Base-by-base conservation (phyloP, 2,113 vertebrate species). In the Rhineura floridana region DNA sequence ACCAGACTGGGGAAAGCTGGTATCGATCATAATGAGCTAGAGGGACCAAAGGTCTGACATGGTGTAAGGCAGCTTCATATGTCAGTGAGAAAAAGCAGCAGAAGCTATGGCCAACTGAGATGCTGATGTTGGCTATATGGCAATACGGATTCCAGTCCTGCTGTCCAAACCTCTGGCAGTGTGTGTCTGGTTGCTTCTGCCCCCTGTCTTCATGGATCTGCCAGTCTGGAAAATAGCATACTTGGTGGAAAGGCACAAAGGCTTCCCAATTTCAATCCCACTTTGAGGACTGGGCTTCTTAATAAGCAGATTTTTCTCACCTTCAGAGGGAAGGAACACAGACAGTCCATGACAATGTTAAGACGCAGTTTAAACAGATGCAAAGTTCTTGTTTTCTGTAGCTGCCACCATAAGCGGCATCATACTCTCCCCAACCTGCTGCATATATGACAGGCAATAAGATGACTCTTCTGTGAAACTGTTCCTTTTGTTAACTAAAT, bases 401-500 rank as follows among this genome's bases (percentile, higher is more conserved):
- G 80, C 87, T 94, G 93, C 33, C 28, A 87, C 0, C 65, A 4
- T 0, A 23, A 86, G 33, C 77, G 81, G 77, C 9, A 85, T 42
- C 33, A 85, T 87, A 5, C 33, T 11, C 19, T 36, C 46, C 82
- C 65, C n/a, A 69, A 85, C 48, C 86, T 88, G 1, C 19, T 81
- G n/a, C 83, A 65, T 90, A 89, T 94, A 85, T 93, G 82, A 88
- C 87, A 92, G 90, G 65, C 76, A 55, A 88, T 83, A 92, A 94
- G 91, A 94, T 94, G 91, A 89, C 73, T 93, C 92, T 91, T 97
- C 93, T 92, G 90, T 93, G 70, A 93, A 94, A 95, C 93, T 88
- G 93, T 88, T 96, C 87, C 55, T 95, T 96, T 96, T 96, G 96
- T 97, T 96, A 96, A 95, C 93, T 91, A 95, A 97, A 97, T 96